Evolutionary conservation across 2,888 invertebrate genomes (phyloP).

Genomic region (Caenorhabditis sp.): DNA sequence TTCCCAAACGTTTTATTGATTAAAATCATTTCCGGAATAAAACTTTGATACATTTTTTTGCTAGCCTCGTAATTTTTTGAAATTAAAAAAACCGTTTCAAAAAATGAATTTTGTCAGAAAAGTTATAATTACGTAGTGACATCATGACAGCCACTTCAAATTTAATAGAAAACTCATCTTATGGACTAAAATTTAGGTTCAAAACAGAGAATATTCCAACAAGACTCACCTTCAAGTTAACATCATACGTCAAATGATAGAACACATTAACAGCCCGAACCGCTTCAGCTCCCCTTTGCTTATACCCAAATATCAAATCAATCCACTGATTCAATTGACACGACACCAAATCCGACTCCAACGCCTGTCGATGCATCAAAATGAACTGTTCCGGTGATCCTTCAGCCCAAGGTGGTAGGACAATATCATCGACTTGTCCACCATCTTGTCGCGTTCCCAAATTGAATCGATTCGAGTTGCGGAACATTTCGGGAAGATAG

Average conservation of each 20-base stretch:
- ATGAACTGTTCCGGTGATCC: constrained; percentile 94
- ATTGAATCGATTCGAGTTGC: constrained; percentile 77
- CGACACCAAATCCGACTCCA: constrained; percentile 98
- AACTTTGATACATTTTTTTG: too few species aligned
- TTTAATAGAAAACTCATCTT: too few species aligned
- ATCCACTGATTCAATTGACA: constrained; percentile 99
- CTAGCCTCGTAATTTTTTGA: too few species aligned
- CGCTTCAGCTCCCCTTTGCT: constrained; percentile 83
- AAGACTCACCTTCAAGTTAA: constrained; percentile 86
- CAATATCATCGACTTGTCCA: constrained; percentile 78
- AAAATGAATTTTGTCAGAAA: too few species aligned
- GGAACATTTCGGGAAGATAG: constrained; percentile 98
- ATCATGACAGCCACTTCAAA: too few species aligned
- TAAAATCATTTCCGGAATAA: too few species aligned
- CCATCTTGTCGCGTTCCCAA: constrained; percentile 44
- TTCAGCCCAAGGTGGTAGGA: constrained; percentile 91
- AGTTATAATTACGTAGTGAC: too few species aligned
- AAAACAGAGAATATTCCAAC: neutral
- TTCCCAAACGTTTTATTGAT: too few species aligned
- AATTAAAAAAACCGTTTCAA: too few species aligned
- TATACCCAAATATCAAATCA: constrained; percentile 98
- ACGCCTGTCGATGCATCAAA: constrained; percentile 93
- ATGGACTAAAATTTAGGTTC: too few species aligned
- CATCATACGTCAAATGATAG: constrained; percentile 98
- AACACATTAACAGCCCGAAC: constrained; percentile 96